Base-by-base conservation (phyloP, 2,888 invertebrate genomes). In the Adela reaumurella region DNA sequence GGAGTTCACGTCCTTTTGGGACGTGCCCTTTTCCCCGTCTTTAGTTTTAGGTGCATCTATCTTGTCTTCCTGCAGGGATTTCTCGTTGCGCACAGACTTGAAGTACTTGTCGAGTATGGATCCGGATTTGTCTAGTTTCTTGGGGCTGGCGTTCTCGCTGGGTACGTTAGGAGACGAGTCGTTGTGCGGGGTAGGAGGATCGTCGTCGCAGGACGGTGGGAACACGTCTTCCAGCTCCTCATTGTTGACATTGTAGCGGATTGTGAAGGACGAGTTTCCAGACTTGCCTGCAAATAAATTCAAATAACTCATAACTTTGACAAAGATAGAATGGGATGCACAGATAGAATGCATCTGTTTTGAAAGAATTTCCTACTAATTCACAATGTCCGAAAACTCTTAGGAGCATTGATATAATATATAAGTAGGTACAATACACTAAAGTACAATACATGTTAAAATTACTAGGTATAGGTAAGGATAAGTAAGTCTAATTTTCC, bases 241-340 rank as follows among this genome's bases (percentile, higher is more conserved):
- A 60, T 87, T 88, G 57, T 86, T 88, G n/a, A 88, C 87, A 72
- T 87, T 87, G 59, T 89, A 90, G 59, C 87, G 84, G 58, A 89
- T 86, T 6, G 86, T 81, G 49, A 84, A 67, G 24, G 81, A 71
- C 44, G 83, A 64, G 53, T 67, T 74, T 50, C 74, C 71, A 48
- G 77, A 64, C 63, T 78, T 78, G 48, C 73, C 76, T 78, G 59
- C 2, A 53, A 71, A 67, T 46, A 49, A 54, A 29, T 4, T 24
- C n/a, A n/a, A n/a, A n/a, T n/a, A n/a, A n/a, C n/a, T n/a, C n/a
- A n/a, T n/a, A n/a, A n/a, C n/a, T n/a, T n/a, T n/a, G n/a, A n/a
- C n/a, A n/a, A n/a, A n/a, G n/a, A n/a, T n/a, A n/a, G n/a, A n/a
- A n/a, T n/a, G n/a, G n/a, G n/a, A n/a, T n/a, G n/a, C n/a, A n/a